Evolutionary conservation across 2,888 invertebrate genomes (phyloP).

Genomic region (Chaetogeoica ovagalla): DNA sequence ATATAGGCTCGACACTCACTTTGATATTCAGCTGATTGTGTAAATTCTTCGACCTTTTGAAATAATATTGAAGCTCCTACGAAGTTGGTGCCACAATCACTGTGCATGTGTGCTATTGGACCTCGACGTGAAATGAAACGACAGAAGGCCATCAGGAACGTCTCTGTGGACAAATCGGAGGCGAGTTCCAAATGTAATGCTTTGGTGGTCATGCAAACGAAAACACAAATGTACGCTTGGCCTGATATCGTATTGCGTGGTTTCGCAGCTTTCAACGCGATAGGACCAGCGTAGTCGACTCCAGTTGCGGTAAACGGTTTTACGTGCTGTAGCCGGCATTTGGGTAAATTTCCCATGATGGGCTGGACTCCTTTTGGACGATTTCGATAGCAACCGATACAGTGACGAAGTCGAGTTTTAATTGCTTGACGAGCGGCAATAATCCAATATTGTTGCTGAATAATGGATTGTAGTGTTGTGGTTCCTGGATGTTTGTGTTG

Average conservation of each 20-base stretch:
- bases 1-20: neutral
- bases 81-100: too few species aligned
- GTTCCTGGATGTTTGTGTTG: slow-evolving; percentile 22
- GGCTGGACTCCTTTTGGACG: neutral
- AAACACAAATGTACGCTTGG: too few species aligned
- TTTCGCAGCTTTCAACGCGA: too few species aligned
- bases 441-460: slow-evolving; percentile 11
- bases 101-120: too few species aligned
- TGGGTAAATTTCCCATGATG: neutral
- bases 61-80: neutral
- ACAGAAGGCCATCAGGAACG: neutral
- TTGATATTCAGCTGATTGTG: neutral
- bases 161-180: too few species aligned
- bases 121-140: neutral
- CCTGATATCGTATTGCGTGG: too few species aligned
- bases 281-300: too few species aligned
- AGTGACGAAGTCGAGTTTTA: neutral
- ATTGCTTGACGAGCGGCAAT: neutral
- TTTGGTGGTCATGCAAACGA: too few species aligned
- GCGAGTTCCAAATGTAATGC: too few species aligned
- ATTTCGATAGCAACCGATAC: neutral
- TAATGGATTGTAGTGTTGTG: neutral
- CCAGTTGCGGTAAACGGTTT: too few species aligned
- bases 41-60: neutral
- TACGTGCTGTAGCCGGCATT: neutral